A percentile compares a stretch with the other conserved stretches of the same genome.
Conservation (phyloP, 2,113 vertebrate species). For the Forbesichthys papilliferus region DNA sequence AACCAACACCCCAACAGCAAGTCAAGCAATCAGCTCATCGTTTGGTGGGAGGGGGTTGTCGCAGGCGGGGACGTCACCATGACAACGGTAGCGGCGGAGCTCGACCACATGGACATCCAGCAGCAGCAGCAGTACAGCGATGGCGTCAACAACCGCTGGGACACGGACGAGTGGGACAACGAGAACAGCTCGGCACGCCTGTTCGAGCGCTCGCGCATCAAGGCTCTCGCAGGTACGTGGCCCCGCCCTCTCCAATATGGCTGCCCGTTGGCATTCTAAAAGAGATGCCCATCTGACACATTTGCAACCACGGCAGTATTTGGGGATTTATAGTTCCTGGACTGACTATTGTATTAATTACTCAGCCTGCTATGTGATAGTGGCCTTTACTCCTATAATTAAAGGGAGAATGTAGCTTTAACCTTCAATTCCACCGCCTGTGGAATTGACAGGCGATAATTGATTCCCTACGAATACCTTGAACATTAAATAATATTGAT, state of each 20-base stretch:
- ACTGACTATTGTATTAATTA: no score
- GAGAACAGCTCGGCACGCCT: slow-evolving; percentile 96
- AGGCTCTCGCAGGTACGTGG: slow-evolving; percentile 91
- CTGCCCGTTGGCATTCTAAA: not conserved
- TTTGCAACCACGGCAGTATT: not conserved
- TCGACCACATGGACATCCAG: slow-evolving; percentile 96
- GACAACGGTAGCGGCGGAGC: slow-evolving; percentile 93
- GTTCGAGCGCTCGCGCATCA: slow-evolving; percentile 95
- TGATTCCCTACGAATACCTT: no score
- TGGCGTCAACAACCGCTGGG: slow-evolving; percentile 98
- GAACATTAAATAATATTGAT: no score
- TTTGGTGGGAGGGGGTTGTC: slow-evolving; percentile 42
- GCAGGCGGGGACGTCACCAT: slow-evolving; percentile 77
- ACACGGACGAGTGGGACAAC: slow-evolving; percentile 96
- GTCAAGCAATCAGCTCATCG: not conserved
- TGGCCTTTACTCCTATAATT: no score
- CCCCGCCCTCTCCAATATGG: not conserved
- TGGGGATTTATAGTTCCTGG: not conserved
- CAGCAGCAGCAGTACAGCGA: slow-evolving; percentile 87
- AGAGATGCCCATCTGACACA: not conserved
- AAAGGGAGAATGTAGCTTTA: no score
- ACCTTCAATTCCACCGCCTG: no score
- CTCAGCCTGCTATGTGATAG: no score
- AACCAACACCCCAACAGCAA: slow-evolving; percentile 20
- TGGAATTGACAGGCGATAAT: no score